Evolutionary conservation across 2,113 vertebrate species (phyloP).

Genomic region (Meles meles): DNA sequence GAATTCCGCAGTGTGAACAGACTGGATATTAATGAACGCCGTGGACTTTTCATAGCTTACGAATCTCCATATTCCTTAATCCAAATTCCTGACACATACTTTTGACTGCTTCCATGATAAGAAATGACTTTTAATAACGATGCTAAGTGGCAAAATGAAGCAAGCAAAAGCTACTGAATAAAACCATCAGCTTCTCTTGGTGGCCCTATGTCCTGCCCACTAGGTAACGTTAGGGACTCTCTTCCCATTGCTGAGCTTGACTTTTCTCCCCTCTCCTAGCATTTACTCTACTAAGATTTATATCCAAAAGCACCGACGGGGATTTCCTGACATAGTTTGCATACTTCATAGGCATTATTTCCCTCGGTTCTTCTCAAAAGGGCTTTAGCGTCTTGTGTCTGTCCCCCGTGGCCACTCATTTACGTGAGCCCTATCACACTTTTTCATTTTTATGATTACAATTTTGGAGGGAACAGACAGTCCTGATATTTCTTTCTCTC

Average conservation of each 20-base stretch:
- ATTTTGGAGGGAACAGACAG: constrained; percentile 58
- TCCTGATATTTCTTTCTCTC: constrained; percentile 31
- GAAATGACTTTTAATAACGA: neutral
- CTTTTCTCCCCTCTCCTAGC: accelerated
- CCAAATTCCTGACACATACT: neutral
- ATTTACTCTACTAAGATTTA: neutral
- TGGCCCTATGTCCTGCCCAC: accelerated
- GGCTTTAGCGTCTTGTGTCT: neutral
- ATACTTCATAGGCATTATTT: neutral
- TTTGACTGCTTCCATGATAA: neutral
- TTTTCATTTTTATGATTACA: neutral
- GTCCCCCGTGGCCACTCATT: accelerated
- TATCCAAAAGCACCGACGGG: accelerated
- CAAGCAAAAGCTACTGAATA: neutral
- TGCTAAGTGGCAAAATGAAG: too few species aligned
- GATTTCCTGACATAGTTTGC: neutral
- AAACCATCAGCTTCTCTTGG: accelerated
- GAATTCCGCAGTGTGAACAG: neutral
- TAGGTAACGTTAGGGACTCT: accelerated
- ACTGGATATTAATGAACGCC: neutral
- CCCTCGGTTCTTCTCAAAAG: neutral
- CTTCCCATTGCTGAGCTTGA: neutral
- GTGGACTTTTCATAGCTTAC: neutral
- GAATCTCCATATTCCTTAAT: neutral
- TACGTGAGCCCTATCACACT: neutral